Evolutionary conservation across 2,797 vertebrate genomes (phyloP).

Genomic region (Rhodeus uyekii): DNA sequence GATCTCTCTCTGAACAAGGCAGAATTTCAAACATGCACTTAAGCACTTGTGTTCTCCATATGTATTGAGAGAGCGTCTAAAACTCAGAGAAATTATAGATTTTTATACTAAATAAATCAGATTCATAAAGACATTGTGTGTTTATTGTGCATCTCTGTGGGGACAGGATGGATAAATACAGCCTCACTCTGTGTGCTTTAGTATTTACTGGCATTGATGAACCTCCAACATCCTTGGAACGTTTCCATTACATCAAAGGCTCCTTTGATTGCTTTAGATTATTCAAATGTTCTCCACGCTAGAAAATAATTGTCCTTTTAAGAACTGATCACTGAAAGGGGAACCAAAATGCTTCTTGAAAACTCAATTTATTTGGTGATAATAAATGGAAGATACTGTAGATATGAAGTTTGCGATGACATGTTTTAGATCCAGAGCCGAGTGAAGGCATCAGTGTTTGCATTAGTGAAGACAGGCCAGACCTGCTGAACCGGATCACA

Average conservation of each 20-base stretch:
- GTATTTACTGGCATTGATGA: too few relatives aligned
- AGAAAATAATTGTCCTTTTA: too few relatives aligned
- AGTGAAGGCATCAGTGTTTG: neutral
- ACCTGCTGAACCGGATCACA: neutral
- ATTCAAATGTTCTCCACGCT: too few relatives aligned
- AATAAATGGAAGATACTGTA: too few relatives aligned
- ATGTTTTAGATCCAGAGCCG: too few relatives aligned
- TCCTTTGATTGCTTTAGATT: too few relatives aligned
- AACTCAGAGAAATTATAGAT: conserved; percentile 57
- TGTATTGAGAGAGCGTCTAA: conserved; percentile 7
- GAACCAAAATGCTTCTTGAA: neutral
- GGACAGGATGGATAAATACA: neutral
- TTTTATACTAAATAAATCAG: conserved; percentile 68
- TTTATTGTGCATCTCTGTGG: conserved; percentile 54
- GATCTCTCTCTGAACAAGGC: conserved; percentile 71
- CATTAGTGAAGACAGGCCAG: neutral
- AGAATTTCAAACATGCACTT: conserved; percentile 38
- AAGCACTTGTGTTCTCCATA: conserved; percentile 79
- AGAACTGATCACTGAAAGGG: neutral
- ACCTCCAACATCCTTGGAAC: too few relatives aligned
- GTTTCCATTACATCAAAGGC: neutral
- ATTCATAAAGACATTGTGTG: conserved; percentile 56
- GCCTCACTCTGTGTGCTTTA: neutral
- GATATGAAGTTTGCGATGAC: too few relatives aligned
- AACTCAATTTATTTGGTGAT: neutral